A percentile compares a stretch with the other conserved stretches of the same genome.
Evolutionary conservation across 30 jellyfish, hydroid and myxozoan genomes (phyloP).

Genomic region (Mastigias papua): DNA sequence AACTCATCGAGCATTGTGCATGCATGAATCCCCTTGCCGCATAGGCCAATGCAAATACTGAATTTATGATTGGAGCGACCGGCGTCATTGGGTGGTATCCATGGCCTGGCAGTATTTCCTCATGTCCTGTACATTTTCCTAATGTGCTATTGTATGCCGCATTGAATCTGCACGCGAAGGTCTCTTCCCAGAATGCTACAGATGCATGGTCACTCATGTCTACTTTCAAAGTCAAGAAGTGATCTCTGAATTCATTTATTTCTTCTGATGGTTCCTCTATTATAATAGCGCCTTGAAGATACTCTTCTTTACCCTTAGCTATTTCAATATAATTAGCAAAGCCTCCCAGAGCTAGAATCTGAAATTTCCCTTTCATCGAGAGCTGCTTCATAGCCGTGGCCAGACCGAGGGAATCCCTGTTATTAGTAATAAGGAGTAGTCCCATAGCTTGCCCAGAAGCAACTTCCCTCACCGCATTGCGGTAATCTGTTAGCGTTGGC

Average conservation of each 20-base stretch:
- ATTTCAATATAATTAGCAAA: slow-evolving; percentile 69
- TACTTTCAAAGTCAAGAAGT: slow-evolving; percentile 37
- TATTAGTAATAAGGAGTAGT: slow-evolving; percentile 53
- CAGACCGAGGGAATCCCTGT: slow-evolving; percentile 57
- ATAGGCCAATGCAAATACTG: slow-evolving; percentile 76
- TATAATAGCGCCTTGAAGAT: slow-evolving; percentile 74
- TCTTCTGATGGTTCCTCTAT: slow-evolving; percentile 44
- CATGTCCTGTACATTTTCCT: slow-evolving; percentile 75
- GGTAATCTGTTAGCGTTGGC: slow-evolving; percentile 23
- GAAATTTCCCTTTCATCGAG: slow-evolving; percentile 24
- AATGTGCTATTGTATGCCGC: not conserved
- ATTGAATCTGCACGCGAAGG: slow-evolving; percentile 65
- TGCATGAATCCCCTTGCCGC: slow-evolving; percentile 52
- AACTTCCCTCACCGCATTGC: slow-evolving; percentile 5
- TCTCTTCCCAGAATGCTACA: slow-evolving; percentile 69
- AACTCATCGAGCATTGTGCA: slow-evolving; percentile 11
- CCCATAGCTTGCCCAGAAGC: slow-evolving; percentile 32
- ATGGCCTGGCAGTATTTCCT: slow-evolving; percentile 51
- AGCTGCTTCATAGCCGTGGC: slow-evolving; percentile 44
- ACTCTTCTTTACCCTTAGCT: slow-evolving; percentile 59
- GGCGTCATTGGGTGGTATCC: slow-evolving; percentile 92
- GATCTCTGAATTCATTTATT: slow-evolving; percentile 67
- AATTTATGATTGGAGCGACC: slow-evolving; percentile 68
- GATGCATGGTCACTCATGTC: not conserved
- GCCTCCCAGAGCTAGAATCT: slow-evolving; percentile 74